Conservation (phyloP, 2,888 invertebrate species). For the Callinectes sapidus region DNA sequence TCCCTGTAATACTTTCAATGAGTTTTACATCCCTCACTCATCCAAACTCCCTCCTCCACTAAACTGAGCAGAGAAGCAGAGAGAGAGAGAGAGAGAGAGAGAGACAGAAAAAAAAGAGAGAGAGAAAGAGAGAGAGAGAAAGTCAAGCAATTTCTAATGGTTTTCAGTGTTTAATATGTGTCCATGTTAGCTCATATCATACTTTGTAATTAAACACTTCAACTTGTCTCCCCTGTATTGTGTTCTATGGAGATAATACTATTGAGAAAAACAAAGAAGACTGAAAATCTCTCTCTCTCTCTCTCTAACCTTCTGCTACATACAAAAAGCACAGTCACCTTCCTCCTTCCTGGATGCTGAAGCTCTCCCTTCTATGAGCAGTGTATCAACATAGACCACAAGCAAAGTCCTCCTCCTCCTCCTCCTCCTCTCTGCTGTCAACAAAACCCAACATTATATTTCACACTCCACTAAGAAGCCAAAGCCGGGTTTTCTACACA, state of each 20-base stretch:
- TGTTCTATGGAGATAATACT: neutral
- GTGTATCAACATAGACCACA: neutral
- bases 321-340: neutral
- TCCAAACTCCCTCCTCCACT: neutral
- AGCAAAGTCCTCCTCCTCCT: no score
- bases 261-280: neutral
- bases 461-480: neutral
- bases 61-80: neutral
- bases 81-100: neutral
- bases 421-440: neutral
- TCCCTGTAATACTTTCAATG: constrained; percentile 9
- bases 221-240: neutral
- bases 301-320: neutral
- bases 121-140: constrained; percentile 12
- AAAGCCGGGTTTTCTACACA: neutral
- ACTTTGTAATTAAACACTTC: neutral
- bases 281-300: constrained; percentile 4
- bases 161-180: neutral
- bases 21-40: neutral
- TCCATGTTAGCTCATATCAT: neutral
- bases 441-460: neutral
- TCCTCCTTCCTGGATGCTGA: neutral
- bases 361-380: neutral
- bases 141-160: neutral
- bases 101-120: neutral